These are phyloP conservation scores for Cyprinodon diabolis DNA, from an alignment of 2,797 vertebrate species.

Conservation along the genomic window DNA sequence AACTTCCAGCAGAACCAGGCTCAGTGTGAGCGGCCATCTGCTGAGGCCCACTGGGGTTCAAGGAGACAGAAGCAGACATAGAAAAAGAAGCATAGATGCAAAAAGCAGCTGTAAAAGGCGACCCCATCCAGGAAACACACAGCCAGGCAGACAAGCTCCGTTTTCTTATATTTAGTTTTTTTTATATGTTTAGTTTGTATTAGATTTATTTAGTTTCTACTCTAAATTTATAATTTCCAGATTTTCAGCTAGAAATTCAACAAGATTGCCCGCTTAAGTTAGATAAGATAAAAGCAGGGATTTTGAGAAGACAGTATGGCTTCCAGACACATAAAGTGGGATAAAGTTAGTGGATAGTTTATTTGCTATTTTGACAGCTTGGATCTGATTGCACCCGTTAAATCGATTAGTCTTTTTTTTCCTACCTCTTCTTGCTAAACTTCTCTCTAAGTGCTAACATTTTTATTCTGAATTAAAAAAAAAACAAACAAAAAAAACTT, in stretches of 20 bases:
- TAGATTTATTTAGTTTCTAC: not conserved
- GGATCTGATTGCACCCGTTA: too few species aligned
- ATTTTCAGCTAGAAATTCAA: not conserved
- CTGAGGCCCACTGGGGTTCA: too few species aligned
- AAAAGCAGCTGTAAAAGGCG: too few species aligned
- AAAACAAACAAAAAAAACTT: too few species aligned
- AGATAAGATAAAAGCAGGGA: not conserved
- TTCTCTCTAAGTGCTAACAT: not conserved
- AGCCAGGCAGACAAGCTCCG: too few species aligned
- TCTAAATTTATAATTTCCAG: not conserved
- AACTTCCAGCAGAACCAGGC: too few species aligned
- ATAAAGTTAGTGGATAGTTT: not conserved
- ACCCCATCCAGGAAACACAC: too few species aligned
- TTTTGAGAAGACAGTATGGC: not conserved
- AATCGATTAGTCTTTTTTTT: too few species aligned
- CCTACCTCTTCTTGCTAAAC: not conserved
- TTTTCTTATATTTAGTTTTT: too few species aligned
- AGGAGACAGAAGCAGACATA: too few species aligned
- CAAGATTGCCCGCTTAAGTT: not conserved
- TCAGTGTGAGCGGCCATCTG: too few species aligned
- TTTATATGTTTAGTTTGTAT: not conserved
- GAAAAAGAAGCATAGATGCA: too few species aligned
- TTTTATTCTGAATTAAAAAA: not conserved
- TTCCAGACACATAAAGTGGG: not conserved
- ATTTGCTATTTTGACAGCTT: not conserved